Base-by-base conservation (phyloP, 2,888 invertebrate species). In the Cheilosia scutellata region DNA sequence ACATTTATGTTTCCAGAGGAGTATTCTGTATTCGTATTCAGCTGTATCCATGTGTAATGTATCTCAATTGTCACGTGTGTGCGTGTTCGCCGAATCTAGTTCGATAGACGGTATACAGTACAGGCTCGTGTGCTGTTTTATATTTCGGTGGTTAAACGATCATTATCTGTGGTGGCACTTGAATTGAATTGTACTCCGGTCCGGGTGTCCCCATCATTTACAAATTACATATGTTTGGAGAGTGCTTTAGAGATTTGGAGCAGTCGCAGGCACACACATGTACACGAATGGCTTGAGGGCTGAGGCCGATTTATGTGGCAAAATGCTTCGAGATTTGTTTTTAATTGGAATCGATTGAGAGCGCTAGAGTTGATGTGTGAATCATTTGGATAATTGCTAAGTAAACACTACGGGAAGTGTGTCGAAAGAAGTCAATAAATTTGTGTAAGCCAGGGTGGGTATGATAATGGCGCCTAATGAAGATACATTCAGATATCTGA, bases 161-260 rank as follows among this genome's bases (percentile, higher is more conserved):
- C 84, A 75, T 84, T 79, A 84, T 79, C 79, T 79, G 80, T 75
- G 74, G 80, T 80, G 80, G 80, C 80, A 80, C 84, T 86, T 76
- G 80, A 86, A 86, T 86, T 86, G 84, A 80, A 80, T 78, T 70
- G 72, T 74, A 84, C 79, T 86, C 55, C 80, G 71, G 62, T 78
- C 60, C 57, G 78, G 63, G 71, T 80, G 84, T 80, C 76, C 65
- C 80, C 84, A 71, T 86, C 75, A 76, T 72, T 86, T 86, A 80
- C 84, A 53, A 86, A 76, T 80, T 86, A 86, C 84, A 86, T 42
- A 72, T 80, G 84, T 86, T 86, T 62, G 53, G 57, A 55, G 84
- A 62, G 78, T 74, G 74, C 78, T 79, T 70, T 75, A 40, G 44
- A 62, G 70, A 80, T 76, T 66, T 76, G 42, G 70, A 76, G 31